Evolutionary conservation across 2,888 invertebrate species (phyloP).

Genomic region (Neoscelio sp.): DNA sequence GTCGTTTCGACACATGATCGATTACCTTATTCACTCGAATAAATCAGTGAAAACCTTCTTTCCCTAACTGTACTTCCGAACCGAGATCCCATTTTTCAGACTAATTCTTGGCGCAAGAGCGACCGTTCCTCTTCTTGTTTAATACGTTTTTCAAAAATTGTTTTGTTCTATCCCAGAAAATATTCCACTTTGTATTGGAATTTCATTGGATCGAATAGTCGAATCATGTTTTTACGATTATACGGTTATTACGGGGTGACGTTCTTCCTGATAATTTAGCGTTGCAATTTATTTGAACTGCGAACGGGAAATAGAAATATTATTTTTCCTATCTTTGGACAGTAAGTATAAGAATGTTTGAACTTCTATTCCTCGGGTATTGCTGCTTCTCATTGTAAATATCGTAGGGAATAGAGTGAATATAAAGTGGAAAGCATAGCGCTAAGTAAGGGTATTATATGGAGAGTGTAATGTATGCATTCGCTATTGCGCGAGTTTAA

Average conservation of each 20-base stretch:
- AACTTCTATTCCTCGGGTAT: slow-evolving; percentile 9
- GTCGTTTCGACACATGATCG: slow-evolving; percentile 35
- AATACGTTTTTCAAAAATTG: too few relatives aligned
- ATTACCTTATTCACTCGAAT: slow-evolving; percentile 9
- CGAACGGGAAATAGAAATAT: slow-evolving; percentile 20
- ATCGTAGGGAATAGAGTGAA: slow-evolving; percentile 40
- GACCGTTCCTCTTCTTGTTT: too few relatives aligned
- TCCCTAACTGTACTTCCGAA: slow-evolving; percentile 29
- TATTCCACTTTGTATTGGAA: too few relatives aligned
- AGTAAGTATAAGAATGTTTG: slow-evolving; percentile 17
- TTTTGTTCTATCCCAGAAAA: too few relatives aligned
- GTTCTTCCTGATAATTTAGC: slow-evolving; percentile 3
- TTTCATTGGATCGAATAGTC: too few relatives aligned
- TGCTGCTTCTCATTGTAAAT: slow-evolving; percentile 49
- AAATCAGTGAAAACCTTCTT: background rate
- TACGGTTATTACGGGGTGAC: too few relatives aligned
- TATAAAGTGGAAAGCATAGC: slow-evolving; percentile 36
- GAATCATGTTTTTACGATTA: too few relatives aligned
- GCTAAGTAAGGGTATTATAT: background rate
- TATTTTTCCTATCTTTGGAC: slow-evolving; percentile 15
- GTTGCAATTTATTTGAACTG: slow-evolving; percentile 17
- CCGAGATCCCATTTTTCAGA: too few relatives aligned
- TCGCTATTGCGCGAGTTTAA: slow-evolving; percentile 35
- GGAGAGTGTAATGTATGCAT: slow-evolving; percentile 23
- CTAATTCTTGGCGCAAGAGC: background rate